Evolutionary conservation across 2,797 vertebrate genomes (phyloP).

Genomic region (Hydrocynus forskahlii): DNA sequence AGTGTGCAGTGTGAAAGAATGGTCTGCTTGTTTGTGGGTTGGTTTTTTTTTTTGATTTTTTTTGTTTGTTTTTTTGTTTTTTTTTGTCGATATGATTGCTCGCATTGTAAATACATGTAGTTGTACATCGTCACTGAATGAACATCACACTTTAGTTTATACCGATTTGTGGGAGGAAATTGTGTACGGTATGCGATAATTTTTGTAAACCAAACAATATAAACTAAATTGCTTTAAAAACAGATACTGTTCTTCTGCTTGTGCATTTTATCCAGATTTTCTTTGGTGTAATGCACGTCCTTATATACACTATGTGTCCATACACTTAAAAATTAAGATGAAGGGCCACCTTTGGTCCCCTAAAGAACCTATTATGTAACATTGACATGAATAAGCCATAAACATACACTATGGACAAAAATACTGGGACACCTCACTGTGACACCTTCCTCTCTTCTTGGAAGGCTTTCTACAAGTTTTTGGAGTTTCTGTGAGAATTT

Average conservation of each 20-base stretch:
- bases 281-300: not conserved
- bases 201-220: slow-evolving; percentile 86
- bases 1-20: slow-evolving; percentile 85
- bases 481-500: too few relatives aligned
- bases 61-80: slow-evolving; percentile 43
- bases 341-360: not conserved
- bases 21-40: slow-evolving; percentile 65
- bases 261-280: not conserved
- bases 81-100: slow-evolving; percentile 71
- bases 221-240: slow-evolving; percentile 68
- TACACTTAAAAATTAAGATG: not conserved
- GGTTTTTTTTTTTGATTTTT: too few relatives aligned
- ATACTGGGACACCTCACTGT: too few relatives aligned
- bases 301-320: not conserved
- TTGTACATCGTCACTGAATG: slow-evolving; percentile 86
- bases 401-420: too few relatives aligned
- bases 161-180: slow-evolving; percentile 86
- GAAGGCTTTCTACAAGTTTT: too few relatives aligned
- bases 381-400: too few relatives aligned
- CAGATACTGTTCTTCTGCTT: slow-evolving; percentile 31
- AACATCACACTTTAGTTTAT: slow-evolving; percentile 83
- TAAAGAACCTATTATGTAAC: too few relatives aligned
- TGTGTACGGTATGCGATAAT: slow-evolving; percentile 91
- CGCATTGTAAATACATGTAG: slow-evolving; percentile 84
- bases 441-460: too few relatives aligned